Evolutionary conservation across 2,888 invertebrate species (phyloP).

Genomic region (Luperina nickerlii): DNA sequence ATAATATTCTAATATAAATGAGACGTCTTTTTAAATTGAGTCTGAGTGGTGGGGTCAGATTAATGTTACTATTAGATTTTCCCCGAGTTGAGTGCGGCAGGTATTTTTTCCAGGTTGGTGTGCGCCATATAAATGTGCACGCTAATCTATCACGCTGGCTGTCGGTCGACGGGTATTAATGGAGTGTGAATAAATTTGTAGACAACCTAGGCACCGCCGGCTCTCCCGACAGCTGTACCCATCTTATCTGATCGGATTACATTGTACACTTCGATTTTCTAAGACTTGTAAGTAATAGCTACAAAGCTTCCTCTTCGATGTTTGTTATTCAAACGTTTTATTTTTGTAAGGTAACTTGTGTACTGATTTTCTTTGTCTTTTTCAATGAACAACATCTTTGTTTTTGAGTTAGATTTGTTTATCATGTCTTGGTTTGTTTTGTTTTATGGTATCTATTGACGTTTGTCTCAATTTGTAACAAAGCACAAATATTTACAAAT

Average conservation of each 20-base stretch:
- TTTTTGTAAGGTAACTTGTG: slow-evolving; percentile 34
- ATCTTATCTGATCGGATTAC: slow-evolving; percentile 61
- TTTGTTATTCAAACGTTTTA: slow-evolving; percentile 53
- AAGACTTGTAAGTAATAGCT: slow-evolving; percentile 61
- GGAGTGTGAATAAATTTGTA: slow-evolving; percentile 84
- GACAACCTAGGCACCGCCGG: slow-evolving; percentile 65
- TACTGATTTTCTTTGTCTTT: slow-evolving; percentile 49
- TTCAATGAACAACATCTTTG: slow-evolving; percentile 14
- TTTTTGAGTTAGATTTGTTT: slow-evolving; percentile 30
- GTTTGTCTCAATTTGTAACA: slow-evolving; percentile 10
- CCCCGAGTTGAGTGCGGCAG: slow-evolving; percentile 39
- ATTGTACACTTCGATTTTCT: slow-evolving; percentile 59
- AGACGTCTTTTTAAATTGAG: slow-evolving; percentile 60
- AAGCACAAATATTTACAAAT: slow-evolving; percentile 16
- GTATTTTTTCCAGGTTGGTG: slow-evolving; percentile 72
- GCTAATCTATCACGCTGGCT: slow-evolving; percentile 81
- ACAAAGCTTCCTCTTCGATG: slow-evolving; percentile 49
- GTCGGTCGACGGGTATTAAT: slow-evolving; percentile 83
- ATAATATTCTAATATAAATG: slow-evolving; percentile 61
- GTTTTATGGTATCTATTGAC: slow-evolving; percentile 12
- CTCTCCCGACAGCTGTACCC: slow-evolving; percentile 57
- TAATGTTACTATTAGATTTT: slow-evolving; percentile 59
- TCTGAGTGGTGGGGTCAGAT: slow-evolving; percentile 58
- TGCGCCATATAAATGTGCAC: slow-evolving; percentile 74
- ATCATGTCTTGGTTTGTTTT: slow-evolving; percentile 17